Base-by-base conservation (phyloP, 1,140 invertebrate species). In the Musca domestica region DNA sequence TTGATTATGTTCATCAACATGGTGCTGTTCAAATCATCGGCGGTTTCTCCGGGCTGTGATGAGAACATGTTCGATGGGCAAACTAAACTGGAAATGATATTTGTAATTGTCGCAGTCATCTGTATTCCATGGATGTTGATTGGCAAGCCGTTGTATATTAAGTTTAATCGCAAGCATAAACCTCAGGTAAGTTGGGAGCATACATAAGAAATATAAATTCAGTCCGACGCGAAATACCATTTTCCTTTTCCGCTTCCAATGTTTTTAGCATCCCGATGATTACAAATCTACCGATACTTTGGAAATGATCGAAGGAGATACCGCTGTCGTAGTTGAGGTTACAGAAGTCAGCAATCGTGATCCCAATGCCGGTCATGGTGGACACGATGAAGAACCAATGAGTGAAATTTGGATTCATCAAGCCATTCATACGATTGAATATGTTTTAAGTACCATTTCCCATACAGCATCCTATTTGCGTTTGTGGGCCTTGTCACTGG, bases 401-500 rank as follows among this genome's bases (percentile, higher is more conserved):
- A 87, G 89, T 49, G 95, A 98, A 76, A 83, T 95, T 46, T 92
- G 95, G 83, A 96, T 98, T 70, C 90, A 96, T 81, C 95, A 96
- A 81, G 89, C 87, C 22, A 98, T 98, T 74, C 96, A 98, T 79
- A 98, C 96, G 4, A 98, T 98, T 74, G 96, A 98, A 84, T 98
- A 96, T 81, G 94, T 95, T 72, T 87, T 98, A 34, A 95, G 95
- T 75, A 98, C 94, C 71, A 90, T 98, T 69, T 98, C 95, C 0
- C 95, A 98, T 76, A 98, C 96, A 0, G 96, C 96, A 1, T 98
- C 95, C 0, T 98, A 98, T 83, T 86, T 98, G 3, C 93, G 96
- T 75, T 84, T 98, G 22, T 98, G 96, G 96, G 96, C 96, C 41
- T 83, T 98, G 65, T 96, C 94, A 68, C 85, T 98, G 67, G 96